A percentile compares a stretch with the other conserved stretches of the same genome.
Evolutionary conservation across 2,797 vertebrate species (phyloP).

Genomic region (Bradypus variegatus): DNA sequence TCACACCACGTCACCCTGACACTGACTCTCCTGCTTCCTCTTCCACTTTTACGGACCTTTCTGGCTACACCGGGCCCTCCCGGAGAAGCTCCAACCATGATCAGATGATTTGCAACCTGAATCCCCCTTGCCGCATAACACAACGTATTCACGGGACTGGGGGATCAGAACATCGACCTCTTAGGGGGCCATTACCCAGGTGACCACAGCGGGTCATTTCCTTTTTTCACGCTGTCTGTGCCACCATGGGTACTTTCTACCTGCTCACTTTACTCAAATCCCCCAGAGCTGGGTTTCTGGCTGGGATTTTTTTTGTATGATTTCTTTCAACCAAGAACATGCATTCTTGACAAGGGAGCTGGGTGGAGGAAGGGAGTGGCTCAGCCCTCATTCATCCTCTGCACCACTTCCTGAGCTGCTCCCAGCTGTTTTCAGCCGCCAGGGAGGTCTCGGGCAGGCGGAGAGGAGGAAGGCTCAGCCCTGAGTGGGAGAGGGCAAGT

Average conservation of each 20-base stretch:
- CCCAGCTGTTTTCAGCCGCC: background rate
- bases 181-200: background rate
- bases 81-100: background rate
- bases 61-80: background rate
- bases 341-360: background rate
- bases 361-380: background rate
- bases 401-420: background rate
- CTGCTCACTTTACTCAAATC: background rate
- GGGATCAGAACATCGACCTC: background rate
- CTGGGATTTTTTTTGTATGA: no score
- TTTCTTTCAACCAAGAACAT: background rate
- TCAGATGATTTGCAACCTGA: no score
- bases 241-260: background rate
- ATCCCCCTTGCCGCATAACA: background rate
- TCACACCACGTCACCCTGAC: no score
- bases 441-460: background rate
- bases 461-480: background rate
- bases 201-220: background rate
- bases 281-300: background rate
- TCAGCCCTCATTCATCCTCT: background rate
- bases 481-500: background rate
- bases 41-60: background rate
- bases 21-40: background rate
- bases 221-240: background rate
- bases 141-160: background rate